phyloP scores from a whole-genome alignment of 2,888 invertebrate genomes.

The Volucella zonaria region DNA sequence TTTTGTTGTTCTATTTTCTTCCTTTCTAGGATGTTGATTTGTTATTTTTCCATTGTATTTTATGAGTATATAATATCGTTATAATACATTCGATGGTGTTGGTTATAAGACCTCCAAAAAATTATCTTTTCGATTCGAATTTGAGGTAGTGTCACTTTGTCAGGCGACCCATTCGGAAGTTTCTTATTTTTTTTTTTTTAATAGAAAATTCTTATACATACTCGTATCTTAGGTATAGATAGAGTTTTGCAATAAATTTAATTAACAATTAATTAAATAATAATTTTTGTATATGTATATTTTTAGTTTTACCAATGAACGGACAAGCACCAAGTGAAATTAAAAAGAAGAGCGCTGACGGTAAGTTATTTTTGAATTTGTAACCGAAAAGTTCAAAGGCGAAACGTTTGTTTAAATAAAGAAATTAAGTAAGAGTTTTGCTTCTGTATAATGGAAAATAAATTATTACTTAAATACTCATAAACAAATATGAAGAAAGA shows the following conservation, averaged over 20 bases:
- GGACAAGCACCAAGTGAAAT: slow-evolving; percentile 77
- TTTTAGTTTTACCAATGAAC: slow-evolving; percentile 82
- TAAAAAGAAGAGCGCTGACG: slow-evolving; percentile 78
- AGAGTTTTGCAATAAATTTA: background rate
- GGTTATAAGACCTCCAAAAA: slow-evolving; percentile 9
- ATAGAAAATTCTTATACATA: background rate
- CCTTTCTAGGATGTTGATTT: slow-evolving; percentile 43
- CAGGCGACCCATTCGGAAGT: slow-evolving; percentile 35
- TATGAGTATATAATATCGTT: slow-evolving; percentile 10
- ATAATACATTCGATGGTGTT: slow-evolving; percentile 10
- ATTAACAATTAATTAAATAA: background rate
- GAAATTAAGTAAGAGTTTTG: slow-evolving; percentile 56
- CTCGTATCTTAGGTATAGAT: background rate
- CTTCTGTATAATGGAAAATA: slow-evolving; percentile 31
- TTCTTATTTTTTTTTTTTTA: background rate
- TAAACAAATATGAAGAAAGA: background rate
- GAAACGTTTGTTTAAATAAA: background rate
- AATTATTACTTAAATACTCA: slow-evolving; percentile 70
- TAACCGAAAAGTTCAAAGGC: background rate
- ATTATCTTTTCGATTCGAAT: slow-evolving; percentile 22
- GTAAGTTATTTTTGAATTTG: slow-evolving; percentile 76
- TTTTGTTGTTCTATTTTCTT: background rate
- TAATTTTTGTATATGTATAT: slow-evolving; percentile 32
- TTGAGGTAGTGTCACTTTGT: slow-evolving; percentile 27
- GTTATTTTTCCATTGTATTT: slow-evolving; percentile 33